Evolutionary conservation across 2,888 invertebrate species (phyloP).

Genomic region (Drosophila heteroneura): DNA sequence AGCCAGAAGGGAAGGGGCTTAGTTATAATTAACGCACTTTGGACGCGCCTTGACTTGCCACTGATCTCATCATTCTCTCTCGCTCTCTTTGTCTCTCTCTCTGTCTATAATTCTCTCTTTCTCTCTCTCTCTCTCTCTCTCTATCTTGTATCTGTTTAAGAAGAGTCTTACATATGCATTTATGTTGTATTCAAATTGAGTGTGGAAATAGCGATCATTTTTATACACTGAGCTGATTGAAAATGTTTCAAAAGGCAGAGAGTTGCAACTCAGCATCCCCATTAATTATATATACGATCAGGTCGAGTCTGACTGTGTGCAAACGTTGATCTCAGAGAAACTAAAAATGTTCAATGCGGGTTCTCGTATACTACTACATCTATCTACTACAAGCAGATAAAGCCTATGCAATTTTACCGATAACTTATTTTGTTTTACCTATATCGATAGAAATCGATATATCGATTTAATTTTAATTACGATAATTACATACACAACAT

Average conservation of each 20-base stretch:
- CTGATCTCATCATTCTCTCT: slow-evolving; percentile 4
- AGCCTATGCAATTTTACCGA: background rate
- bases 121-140: background rate
- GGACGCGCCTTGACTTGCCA: slow-evolving; percentile 56
- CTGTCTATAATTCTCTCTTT: too few species aligned
- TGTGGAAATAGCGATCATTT: background rate
- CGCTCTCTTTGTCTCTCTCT: background rate
- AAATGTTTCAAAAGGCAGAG: background rate
- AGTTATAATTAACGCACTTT: slow-evolving; percentile 73
- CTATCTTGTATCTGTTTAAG: background rate
- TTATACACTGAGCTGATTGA: background rate
- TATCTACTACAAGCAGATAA: background rate
- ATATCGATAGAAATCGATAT: background rate
- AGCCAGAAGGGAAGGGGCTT: slow-evolving; percentile 61
- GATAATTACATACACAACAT: background rate
- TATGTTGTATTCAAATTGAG: background rate
- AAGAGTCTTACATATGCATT: background rate
- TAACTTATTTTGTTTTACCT: background rate
- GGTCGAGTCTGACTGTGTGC: background rate
- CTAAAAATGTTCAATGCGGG: background rate
- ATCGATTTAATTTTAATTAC: too few species aligned
- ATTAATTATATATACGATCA: background rate
- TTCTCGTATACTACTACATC: background rate
- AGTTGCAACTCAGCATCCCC: background rate
- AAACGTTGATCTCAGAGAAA: background rate